Percentiles rank a stretch among this genome's conserved stretches.
These are phyloP conservation scores for Subanguina moxae DNA, from an alignment of 1,140 invertebrate species.

Conservation along the genomic window DNA sequence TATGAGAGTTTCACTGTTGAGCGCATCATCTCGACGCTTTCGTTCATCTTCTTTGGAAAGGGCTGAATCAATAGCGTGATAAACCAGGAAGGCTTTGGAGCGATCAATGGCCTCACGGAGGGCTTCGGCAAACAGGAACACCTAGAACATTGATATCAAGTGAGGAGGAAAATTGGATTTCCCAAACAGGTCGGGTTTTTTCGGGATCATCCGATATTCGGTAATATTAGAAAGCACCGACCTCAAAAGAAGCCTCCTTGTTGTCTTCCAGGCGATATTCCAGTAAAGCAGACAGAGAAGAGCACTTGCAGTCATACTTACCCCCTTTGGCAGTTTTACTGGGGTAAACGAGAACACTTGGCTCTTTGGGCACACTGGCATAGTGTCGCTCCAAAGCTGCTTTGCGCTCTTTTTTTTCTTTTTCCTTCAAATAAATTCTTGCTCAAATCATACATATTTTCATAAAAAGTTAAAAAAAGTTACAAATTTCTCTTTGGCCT, in stretches of 20 bases:
- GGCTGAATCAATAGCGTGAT: slow-evolving; percentile 32
- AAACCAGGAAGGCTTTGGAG: slow-evolving; percentile 33
- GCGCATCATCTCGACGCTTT: slow-evolving; percentile 26
- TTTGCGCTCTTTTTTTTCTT: slow-evolving; percentile 48
- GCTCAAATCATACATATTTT: no score
- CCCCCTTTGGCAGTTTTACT: slow-evolving; percentile 77
- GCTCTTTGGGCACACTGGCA: slow-evolving; percentile 68
- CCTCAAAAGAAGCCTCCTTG: slow-evolving; percentile 65
- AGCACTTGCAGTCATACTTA: slow-evolving; percentile 80
- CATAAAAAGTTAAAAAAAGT: background rate
- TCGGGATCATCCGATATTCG: no score
- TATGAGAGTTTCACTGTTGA: slow-evolving; percentile 2
- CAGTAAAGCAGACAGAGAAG: slow-evolving; percentile 77
- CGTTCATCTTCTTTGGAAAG: slow-evolving; percentile 36
- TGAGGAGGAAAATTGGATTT: no score
- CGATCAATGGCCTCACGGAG: slow-evolving; percentile 38
- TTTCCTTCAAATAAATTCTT: slow-evolving; percentile 29
- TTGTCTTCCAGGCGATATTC: slow-evolving; percentile 86
- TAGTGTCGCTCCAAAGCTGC: slow-evolving; percentile 70
- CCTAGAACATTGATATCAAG: slow-evolving; percentile 11
- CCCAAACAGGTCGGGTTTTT: no score
- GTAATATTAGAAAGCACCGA: no score
- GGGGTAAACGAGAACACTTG: slow-evolving; percentile 81
- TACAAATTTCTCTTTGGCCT: slow-evolving; percentile 44
- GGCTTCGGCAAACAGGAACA: slow-evolving; percentile 45